Percentiles rank a stretch among this genome's conserved stretches.
Evolutionary conservation across 2,888 invertebrate genomes (phyloP).

Genomic region (Ormia ochracea): DNA sequence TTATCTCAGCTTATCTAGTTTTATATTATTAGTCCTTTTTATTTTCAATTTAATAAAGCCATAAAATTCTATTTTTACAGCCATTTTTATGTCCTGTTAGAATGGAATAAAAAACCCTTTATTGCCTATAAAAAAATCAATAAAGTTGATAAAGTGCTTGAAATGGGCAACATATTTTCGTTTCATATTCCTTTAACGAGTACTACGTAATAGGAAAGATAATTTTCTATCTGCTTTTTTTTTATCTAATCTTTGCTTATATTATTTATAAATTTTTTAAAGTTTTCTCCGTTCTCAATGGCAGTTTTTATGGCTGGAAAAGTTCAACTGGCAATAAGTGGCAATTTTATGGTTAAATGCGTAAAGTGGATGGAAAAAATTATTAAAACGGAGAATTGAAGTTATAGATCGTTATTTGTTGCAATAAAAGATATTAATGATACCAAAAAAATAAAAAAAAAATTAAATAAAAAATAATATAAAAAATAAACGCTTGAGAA

Average conservation of each 20-base stretch:
- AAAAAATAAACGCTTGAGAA: too few species aligned
- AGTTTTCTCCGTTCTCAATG: background rate
- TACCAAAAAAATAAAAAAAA: too few species aligned
- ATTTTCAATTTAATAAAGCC: slow-evolving; percentile 10
- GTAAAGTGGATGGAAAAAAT: background rate
- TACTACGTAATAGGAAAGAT: slow-evolving; percentile 4
- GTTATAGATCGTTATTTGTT: background rate
- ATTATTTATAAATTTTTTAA: slow-evolving; percentile 13
- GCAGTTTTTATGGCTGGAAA: slow-evolving; percentile 6
- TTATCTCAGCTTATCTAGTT: background rate
- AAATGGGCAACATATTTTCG: background rate
- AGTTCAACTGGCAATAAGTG: slow-evolving; percentile 30
- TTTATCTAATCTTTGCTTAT: slow-evolving; percentile 11
- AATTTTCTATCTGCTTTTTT: slow-evolving; percentile 8
- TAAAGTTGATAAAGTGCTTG: slow-evolving; percentile 59
- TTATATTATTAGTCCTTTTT: background rate
- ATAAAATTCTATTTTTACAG: slow-evolving; percentile 20
- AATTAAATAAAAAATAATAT: too few species aligned
- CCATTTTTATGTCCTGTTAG: background rate
- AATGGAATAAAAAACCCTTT: background rate
- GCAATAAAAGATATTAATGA: too few species aligned
- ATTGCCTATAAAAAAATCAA: slow-evolving; percentile 53
- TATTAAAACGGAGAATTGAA: background rate
- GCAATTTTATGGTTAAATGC: slow-evolving; percentile 63
- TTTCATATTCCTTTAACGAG: background rate